Evolutionary conservation across 2,888 invertebrate species (phyloP).

Genomic region (Cheilosia soror): DNA sequence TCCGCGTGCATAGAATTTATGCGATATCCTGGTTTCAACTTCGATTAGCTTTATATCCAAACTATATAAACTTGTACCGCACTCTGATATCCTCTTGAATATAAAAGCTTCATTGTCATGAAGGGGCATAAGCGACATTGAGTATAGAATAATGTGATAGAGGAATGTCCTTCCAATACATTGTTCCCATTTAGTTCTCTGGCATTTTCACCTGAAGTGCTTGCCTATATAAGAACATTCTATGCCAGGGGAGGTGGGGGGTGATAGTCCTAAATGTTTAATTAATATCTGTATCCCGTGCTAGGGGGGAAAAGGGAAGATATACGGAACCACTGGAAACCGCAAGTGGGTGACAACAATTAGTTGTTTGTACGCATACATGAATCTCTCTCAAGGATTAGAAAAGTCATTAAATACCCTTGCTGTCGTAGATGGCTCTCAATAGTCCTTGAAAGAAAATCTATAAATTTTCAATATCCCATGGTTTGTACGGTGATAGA

Average conservation of each 20-base stretch:
- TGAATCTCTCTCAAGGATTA: conserved; percentile 55
- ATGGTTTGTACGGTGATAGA: conserved; percentile 49
- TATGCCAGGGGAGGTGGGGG: not conserved
- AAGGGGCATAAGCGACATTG: not conserved
- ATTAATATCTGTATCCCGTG: not conserved
- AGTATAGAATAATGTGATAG: not conserved
- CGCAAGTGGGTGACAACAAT: conserved; percentile 21
- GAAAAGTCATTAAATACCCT: conserved; percentile 68
- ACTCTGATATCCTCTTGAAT: not conserved
- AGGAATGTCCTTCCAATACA: conserved; percentile 21
- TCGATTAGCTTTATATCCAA: conserved; percentile 38
- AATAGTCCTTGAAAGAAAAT: conserved; percentile 29
- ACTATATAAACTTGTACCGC: not conserved
- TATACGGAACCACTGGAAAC: no score
- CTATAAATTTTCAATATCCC: conserved; percentile 61
- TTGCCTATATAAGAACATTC: not conserved
- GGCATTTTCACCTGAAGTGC: conserved; percentile 18
- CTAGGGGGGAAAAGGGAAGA: no score
- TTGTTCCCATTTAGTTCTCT: not conserved
- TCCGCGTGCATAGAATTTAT: conserved; percentile 7
- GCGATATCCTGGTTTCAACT: conserved; percentile 36
- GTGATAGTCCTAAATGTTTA: conserved; percentile 28
- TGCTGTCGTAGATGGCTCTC: conserved; percentile 32
- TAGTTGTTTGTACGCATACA: conserved; percentile 37
- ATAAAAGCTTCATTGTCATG: conserved; percentile 19